Base-by-base conservation (phyloP, 2,888 invertebrate genomes). In the Apodemia hepburni region DNA sequence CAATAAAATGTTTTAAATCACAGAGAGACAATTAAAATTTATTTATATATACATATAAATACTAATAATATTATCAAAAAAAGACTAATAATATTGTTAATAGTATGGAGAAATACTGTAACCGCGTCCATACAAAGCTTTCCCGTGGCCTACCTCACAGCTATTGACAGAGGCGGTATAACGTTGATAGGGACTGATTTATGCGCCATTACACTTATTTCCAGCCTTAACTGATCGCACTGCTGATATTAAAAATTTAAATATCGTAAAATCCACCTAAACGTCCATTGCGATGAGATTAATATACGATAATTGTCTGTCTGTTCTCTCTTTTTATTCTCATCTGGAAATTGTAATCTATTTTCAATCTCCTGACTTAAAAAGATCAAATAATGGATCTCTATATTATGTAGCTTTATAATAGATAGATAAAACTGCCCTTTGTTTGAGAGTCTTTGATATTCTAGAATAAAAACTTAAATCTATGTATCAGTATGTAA, bases 131-230 rank as follows among this genome's bases (percentile, higher is more conserved):
- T 33, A 61, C 3, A 7, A 27, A 27, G 5, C 57, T 57, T 29
- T 60, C 78, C 67, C 42, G 64, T 67, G 65, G 72, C 73, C 75
- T 76, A 77, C 78, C 80, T 84, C 78, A 73, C 75, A 80, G 82
- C 81, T 86, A 87, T 88, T 86, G 89, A 88, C 88, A 87, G 81
- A 80, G 81, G 74, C 82, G 78, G 81, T 76, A 77, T 80, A 77
- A 79, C 83, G 80, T 81, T 82, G 87, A 87, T 87, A 87, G 71
- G 78, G 73, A 69, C 81, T 87, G 89, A 90, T 89, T 88, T 89
- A 89, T 88, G 75, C 77, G 73, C 87, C 85, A 89, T 90, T 89
- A 87, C 84, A 82, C 79, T 80, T 76, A 78, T 78, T 78, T 77
- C 75, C 73, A 71, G 76, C 79, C 82, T 82, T 85, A 82, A 82